These are phyloP conservation scores for Chrysocyon brachyurus DNA, from an alignment of 2,797 vertebrate genomes.

Conservation along the genomic window DNA sequence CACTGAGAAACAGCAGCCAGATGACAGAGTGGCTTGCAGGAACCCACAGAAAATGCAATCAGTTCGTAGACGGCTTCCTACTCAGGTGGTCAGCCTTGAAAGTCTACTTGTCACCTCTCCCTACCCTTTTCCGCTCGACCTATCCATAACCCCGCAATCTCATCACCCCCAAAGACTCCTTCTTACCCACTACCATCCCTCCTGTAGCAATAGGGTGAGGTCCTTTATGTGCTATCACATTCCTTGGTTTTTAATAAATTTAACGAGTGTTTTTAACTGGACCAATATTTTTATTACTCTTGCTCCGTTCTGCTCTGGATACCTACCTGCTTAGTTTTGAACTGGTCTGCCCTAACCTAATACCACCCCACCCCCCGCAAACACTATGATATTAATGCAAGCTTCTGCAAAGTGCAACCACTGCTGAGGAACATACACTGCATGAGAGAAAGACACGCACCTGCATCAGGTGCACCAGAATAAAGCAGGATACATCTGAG, in stretches of 20 bases:
- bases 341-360: neutral
- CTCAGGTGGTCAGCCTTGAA: neutral
- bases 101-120: neutral
- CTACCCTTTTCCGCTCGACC: neutral
- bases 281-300: neutral
- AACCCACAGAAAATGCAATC: rapidly evolving
- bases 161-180: neutral
- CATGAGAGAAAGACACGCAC: neutral
- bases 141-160: neutral
- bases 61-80: neutral
- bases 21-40: too few species aligned
- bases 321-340: neutral
- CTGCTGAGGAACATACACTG: neutral
- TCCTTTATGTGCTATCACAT: neutral
- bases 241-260: neutral
- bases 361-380: neutral
- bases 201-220: neutral
- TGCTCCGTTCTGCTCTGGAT: neutral
- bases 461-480: rapidly evolving
- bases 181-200: neutral
- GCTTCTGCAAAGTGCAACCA: neutral
- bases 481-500: neutral
- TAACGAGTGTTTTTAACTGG: neutral
- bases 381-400: neutral
- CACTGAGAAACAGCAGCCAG: neutral